Evolutionary conservation across 2,113 vertebrate genomes (phyloP).

Genomic region (Antechinus stuartii): DNA sequence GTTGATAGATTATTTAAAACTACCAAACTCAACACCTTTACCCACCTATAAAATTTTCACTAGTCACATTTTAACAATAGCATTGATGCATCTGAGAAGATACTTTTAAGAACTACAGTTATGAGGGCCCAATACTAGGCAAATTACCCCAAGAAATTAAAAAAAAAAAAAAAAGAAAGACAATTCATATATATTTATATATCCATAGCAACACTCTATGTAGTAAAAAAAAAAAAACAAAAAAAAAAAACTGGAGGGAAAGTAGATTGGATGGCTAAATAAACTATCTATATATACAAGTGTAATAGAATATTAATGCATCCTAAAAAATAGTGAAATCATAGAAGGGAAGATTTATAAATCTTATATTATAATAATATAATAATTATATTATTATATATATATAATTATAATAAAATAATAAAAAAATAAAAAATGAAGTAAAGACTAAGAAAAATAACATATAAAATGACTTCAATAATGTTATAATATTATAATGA

Average conservation of each 20-base stretch:
- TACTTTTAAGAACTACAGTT: not conserved
- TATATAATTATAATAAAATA: too few species aligned
- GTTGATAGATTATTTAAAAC: slow-evolving; percentile 52
- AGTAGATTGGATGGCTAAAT: not conserved
- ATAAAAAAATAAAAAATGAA: too few species aligned
- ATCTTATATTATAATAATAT: too few species aligned
- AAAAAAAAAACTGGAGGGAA: not conserved
- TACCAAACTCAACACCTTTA: not conserved
- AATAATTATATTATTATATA: too few species aligned
- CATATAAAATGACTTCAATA: not conserved
- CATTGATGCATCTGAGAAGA: not conserved
- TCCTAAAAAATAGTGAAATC: not conserved
- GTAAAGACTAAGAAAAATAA: not conserved
- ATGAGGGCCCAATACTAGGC: not conserved
- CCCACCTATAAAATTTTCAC: not conserved
- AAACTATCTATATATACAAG: not conserved
- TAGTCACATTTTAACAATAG: not conserved
- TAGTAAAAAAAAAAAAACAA: not conserved
- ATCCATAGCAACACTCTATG: not conserved
- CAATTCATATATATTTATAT: not conserved
- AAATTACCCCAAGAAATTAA: not conserved
- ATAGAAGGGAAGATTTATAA: not conserved
- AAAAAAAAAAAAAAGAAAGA: not conserved
- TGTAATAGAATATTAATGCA: not conserved
- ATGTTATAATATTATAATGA: not conserved